Base-by-base conservation (phyloP, 2,888 invertebrate genomes). In the Synanthedon andrenaeformis region DNA sequence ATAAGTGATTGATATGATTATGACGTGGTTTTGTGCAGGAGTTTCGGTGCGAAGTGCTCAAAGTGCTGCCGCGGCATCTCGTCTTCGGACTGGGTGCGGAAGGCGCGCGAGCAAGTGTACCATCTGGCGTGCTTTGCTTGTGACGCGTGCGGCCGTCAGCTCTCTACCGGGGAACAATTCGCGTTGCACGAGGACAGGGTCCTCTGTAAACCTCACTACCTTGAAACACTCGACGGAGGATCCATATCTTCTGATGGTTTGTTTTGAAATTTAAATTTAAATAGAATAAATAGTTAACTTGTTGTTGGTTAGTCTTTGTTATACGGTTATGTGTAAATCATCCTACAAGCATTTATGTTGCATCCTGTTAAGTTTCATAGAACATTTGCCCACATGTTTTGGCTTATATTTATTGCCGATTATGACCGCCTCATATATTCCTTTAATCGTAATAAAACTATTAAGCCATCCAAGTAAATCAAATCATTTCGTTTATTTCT, bases 51-150 rank as follows among this genome's bases (percentile, higher is more conserved):
- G 55, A 97, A 97, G 86, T 99, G 99, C 84, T 94, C 97, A 52
- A 97, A 97, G 79, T 99, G 99, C 83, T 92, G 94, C 65, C 92
- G 98, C 53, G 93, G 94, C 65, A 97, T 99, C 72, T 95, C 96
- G 14, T 92, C 98, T 14, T 95, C 96, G 50, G 99, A 99, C 87
- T 99, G 99, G 99, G 98, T 99, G 69, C 90, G 99, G 59, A 93
- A 97, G 74, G 99, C 99, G 42, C 90, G 96, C 53, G 95, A 96
- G 72, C 93, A 95, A 79, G 96, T 99, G 41, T 99, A 98, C 88
- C 99, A 99, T 86, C 89, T 99, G 77, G 99, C 99, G 51, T 99
- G 99, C 87, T 99, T 99, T 87, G 97, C 98, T 17, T 99, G 99
- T 83, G 97, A 98, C 81, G 95, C 96, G 56, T 97, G 97, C 80